Evolutionary conservation across 2,888 invertebrate species (phyloP).

Genomic region (Plebejus anna): DNA sequence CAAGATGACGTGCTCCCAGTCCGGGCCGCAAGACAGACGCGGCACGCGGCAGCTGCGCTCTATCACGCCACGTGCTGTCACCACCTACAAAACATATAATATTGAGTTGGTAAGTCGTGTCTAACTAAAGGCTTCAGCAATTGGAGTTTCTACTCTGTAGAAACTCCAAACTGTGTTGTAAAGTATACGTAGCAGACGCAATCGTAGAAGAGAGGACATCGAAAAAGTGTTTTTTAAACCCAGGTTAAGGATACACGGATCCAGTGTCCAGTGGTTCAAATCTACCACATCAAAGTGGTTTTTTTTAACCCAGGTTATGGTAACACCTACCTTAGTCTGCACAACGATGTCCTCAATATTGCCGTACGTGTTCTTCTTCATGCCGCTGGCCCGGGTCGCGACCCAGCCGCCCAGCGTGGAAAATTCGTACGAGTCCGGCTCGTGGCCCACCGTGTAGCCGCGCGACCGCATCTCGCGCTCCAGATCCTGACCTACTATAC

Average conservation of each 20-base stretch:
- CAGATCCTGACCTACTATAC: constrained; percentile 96
- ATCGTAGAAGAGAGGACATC: too few relatives aligned
- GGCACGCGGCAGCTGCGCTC: constrained; percentile 92
- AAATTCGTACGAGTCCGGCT: constrained; percentile 99
- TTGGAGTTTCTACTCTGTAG: too few relatives aligned
- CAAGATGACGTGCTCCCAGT: constrained; percentile 92
- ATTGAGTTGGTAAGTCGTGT: too few relatives aligned
- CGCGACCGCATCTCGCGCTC: constrained; percentile 89
- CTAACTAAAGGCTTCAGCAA: too few relatives aligned
- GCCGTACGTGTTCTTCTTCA: constrained; percentile 99
- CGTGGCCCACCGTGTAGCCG: constrained; percentile 95
- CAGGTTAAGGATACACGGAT: too few relatives aligned
- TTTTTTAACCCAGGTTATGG: too few relatives aligned
- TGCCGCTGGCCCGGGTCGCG: constrained; percentile 97
- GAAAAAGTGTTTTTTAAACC: too few relatives aligned
- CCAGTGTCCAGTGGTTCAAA: too few relatives aligned
- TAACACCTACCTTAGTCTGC: constrained; percentile 84
- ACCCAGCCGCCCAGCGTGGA: constrained; percentile 98
- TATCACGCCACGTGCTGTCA: constrained; percentile 83
- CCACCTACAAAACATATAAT: constrained; percentile 47
- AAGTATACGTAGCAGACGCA: too few relatives aligned
- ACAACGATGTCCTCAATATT: constrained; percentile 98
- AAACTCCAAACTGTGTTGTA: too few relatives aligned
- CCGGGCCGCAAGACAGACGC: constrained; percentile 95
- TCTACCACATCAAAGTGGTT: too few relatives aligned